These are phyloP conservation scores for Nomada fabriciana DNA, from an alignment of 2,888 invertebrate genomes.

Conservation along the genomic window DNA sequence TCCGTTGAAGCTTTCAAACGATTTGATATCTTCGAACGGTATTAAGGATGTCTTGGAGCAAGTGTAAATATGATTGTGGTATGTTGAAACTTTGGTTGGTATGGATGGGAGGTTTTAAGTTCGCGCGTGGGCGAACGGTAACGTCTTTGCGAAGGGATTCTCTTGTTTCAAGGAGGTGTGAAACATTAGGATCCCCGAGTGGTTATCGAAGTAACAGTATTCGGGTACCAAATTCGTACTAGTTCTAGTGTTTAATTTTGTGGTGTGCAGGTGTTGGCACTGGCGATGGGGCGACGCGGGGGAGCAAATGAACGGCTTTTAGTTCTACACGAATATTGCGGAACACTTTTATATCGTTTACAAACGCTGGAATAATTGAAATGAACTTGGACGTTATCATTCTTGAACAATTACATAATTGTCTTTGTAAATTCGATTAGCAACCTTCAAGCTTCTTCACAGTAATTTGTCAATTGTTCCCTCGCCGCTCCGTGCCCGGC, in stretches of 20 bases:
- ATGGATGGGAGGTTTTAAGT: not conserved
- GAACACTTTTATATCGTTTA: not conserved
- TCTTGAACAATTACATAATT: no score
- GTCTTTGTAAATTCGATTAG: no score
- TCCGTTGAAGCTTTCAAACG: not conserved
- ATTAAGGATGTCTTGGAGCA: not conserved
- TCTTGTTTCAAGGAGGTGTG: not conserved
- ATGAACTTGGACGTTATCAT: no score
- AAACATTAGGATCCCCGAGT: not conserved
- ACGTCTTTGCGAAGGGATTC: not conserved
- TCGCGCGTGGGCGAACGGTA: conserved; percentile 9
- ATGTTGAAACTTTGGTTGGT: not conserved
- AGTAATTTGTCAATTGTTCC: no score
- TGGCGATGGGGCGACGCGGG: not conserved
- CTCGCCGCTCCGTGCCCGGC: no score
- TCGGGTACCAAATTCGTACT: conserved; percentile 10
- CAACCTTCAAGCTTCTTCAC: no score
- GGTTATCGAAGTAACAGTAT: conserved; percentile 11
- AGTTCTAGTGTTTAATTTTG: not conserved
- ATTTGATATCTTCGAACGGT: not conserved
- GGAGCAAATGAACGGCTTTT: not conserved
- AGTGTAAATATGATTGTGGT: conserved; percentile 6
- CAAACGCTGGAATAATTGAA: no score
- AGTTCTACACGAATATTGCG: not conserved
- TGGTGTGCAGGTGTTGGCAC: not conserved